phyloP scores from a whole-genome alignment of 2,113 vertebrate genomes.

The Forbesichthys papilliferus region DNA sequence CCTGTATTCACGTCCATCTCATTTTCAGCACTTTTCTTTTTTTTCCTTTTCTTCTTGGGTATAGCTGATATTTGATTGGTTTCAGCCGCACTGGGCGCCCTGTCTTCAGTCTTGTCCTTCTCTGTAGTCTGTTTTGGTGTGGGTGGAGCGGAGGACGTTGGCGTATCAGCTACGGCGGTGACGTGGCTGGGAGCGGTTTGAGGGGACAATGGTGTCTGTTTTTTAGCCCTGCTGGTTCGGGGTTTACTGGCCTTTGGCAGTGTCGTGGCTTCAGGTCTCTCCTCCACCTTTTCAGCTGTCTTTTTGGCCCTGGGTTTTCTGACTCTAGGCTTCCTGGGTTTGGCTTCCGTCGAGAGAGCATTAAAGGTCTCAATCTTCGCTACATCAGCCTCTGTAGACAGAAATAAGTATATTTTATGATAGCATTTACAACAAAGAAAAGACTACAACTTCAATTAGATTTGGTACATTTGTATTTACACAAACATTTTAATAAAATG shows the following conservation, averaged over 20 bases:
- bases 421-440: background rate
- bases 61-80: conserved; percentile 9
- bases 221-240: conserved; percentile 16
- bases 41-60: conserved; percentile 50
- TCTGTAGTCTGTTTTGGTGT: conserved; percentile 16
- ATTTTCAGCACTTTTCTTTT: conserved; percentile 24
- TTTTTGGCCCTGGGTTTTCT: conserved; percentile 40
- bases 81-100: conserved; percentile 4
- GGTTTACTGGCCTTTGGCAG: conserved; percentile 5
- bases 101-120: conserved; percentile 27
- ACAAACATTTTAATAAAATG: too few species aligned
- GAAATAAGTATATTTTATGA: conserved; percentile 4
- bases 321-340: conserved; percentile 29
- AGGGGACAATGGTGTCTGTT: background rate
- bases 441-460: too few species aligned
- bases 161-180: background rate
- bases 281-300: background rate
- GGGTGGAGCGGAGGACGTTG: background rate
- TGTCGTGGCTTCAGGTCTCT: background rate
- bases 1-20: background rate
- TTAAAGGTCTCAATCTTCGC: conserved; percentile 68
- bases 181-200: too few species aligned
- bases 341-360: conserved; percentile 44
- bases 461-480: too few species aligned
- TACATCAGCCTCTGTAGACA: conserved; percentile 60